phyloP scores from a whole-genome alignment of 2,888 invertebrate genomes.

The Drosophila acutilabella region DNA sequence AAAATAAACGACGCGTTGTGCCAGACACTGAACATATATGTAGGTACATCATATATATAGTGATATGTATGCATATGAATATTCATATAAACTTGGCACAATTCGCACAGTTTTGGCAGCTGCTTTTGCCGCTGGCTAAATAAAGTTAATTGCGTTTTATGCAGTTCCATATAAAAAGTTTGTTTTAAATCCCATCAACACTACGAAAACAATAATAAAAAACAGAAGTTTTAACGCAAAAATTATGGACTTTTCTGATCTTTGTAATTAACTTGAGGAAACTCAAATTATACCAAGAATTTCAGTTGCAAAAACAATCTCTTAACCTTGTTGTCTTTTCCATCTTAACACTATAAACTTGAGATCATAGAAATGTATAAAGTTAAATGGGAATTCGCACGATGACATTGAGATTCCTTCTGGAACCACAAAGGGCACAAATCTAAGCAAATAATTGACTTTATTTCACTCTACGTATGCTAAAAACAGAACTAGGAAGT shows the following conservation, averaged over 20 bases:
- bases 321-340: not conserved
- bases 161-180: conserved; percentile 47
- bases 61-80: not conserved
- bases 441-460: too few species aligned
- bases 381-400: not conserved
- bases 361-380: not conserved
- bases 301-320: not conserved
- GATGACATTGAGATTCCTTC: too few species aligned
- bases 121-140: conserved; percentile 42
- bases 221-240: conserved; percentile 29
- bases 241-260: conserved; percentile 21
- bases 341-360: not conserved
- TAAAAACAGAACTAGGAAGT: not conserved
- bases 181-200: conserved; percentile 60
- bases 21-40: conserved; percentile 2
- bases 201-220: conserved; percentile 42
- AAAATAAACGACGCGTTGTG: conserved; percentile 40
- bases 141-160: conserved; percentile 69
- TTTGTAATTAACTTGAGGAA: conserved; percentile 6
- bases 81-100: conserved; percentile 61
- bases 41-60: not conserved
- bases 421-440: too few species aligned
- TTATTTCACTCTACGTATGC: too few species aligned
- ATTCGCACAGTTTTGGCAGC: conserved; percentile 32
- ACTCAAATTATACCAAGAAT: not conserved